Base-by-base conservation (phyloP, 2,113 vertebrate genomes). In the Uropsilus gracilis region DNA sequence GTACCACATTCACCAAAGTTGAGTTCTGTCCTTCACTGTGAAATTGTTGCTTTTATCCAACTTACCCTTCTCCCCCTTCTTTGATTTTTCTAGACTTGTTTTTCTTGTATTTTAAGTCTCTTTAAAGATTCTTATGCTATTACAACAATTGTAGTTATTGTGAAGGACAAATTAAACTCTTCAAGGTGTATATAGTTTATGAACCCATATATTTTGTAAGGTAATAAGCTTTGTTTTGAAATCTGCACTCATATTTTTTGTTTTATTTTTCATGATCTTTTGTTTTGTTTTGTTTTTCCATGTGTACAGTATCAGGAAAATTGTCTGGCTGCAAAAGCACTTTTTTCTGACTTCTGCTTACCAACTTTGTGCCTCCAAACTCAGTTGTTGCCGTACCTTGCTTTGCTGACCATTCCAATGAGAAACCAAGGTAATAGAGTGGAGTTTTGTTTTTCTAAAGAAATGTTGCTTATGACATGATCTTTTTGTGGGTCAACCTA, bases 271-370 rank as follows among this genome's bases (percentile, higher is more conserved):
- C 78, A 2, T 87, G 73, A 53, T 53, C 24, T 69, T 94, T 69
- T 94, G 59, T 77, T 83, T 89, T 72, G n/a, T n/a, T 50, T 55
- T 55, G 50, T 55, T 55, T 50, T 80, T 64, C 18, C 59, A 88
- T 5, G 32, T 37, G 57, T 92, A 68, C 89, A 99, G 99, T 98
- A 99, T 97, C 98, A 97, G n/a, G 99, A 99, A 97, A 99, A 99
- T 94, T 99, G 99, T 93, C 93, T 98, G 97, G 98, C 98, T 68
- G 99, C 99, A 48, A 99, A 99, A 98, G 98, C 98, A 77, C 98
- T 99, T 69, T 99, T 99, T 97, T 98, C 98, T 97, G 99, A 97
- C 98, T 99, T 99, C 98, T 99, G 99, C 96, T 98, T 99, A 55
- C 97, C 99, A 17, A 98, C 99, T 0, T 66, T 99, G 63, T 99